Evolutionary conservation across 2,888 invertebrate genomes (phyloP).

Genomic region (Nymphalis urticae): DNA sequence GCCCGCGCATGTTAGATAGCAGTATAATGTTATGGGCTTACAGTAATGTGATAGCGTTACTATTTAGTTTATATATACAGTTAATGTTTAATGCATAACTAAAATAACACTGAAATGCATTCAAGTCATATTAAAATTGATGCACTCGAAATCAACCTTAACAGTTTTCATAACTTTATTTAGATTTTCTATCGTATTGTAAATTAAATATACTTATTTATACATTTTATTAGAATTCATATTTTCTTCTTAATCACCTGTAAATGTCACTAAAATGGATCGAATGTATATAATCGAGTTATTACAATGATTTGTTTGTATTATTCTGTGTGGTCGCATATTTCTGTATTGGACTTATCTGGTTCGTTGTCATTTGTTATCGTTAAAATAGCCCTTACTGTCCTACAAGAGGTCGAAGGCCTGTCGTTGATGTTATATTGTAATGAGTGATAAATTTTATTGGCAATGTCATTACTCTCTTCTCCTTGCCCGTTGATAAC

Average conservation of each 20-base stretch:
- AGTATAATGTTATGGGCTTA: conserved; percentile 25
- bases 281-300: background rate
- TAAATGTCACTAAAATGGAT: background rate
- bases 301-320: conserved; percentile 2
- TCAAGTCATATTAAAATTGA: background rate
- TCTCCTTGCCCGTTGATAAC: conserved; percentile 35
- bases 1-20: conserved; percentile 33
- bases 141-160: background rate
- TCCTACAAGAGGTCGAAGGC: conserved; percentile 40
- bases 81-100: conserved; percentile 20
- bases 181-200: background rate
- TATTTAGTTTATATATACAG: conserved; percentile 26
- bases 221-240: too few species aligned
- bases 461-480: conserved; percentile 41
- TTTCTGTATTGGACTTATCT: conserved; percentile 26
- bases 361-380: conserved; percentile 32
- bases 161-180: background rate
- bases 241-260: background rate
- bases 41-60: conserved; percentile 32
- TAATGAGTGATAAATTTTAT: conserved; percentile 39
- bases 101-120: conserved; percentile 9
- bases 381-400: conserved; percentile 38
- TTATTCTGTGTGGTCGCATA: conserved; percentile 31
- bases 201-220: too few species aligned
- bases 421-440: conserved; percentile 36